Conservation (phyloP, 2,888 invertebrate genomes). For the Drosophila kuntzei region DNA sequence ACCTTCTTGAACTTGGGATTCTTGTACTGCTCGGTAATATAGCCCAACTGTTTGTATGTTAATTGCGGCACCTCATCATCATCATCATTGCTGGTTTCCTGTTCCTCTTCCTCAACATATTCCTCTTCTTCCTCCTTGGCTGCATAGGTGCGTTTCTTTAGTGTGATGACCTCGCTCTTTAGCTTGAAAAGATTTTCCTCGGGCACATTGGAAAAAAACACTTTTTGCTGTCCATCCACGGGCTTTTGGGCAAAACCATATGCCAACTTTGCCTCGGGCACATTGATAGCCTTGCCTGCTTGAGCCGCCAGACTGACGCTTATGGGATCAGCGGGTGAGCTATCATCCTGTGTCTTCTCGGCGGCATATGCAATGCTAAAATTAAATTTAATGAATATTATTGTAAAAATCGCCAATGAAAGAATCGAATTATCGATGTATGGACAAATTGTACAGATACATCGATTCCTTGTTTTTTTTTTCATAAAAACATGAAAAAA, state of each 20-base stretch:
- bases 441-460: too few species aligned
- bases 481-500: too few species aligned
- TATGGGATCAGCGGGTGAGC: conserved; percentile 86
- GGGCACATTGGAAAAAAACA: conserved; percentile 83
- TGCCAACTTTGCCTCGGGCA: conserved; percentile 86
- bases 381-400: not conserved
- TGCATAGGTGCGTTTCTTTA: conserved; percentile 80
- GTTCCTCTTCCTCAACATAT: conserved; percentile 68
- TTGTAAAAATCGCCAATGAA: too few species aligned
- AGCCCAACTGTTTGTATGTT: conserved; percentile 86
- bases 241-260: conserved; percentile 87
- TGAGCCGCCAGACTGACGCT: conserved; percentile 86
- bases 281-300: conserved; percentile 83
- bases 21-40: conserved; percentile 84
- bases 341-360: conserved; percentile 51
- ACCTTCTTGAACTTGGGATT: conserved; percentile 78
- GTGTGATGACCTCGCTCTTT: conserved; percentile 86
- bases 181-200: conserved; percentile 86
- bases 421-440: too few species aligned
- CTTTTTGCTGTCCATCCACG: conserved; percentile 82
- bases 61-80: conserved; percentile 73
- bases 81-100: conserved; percentile 27
- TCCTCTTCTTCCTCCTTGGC: conserved; percentile 64
- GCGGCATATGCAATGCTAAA: conserved; percentile 58
- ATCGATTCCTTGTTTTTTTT: too few species aligned